These are phyloP conservation scores for Blastomussa wellsi DNA, from an alignment of 92 coral and sea anemone genomes.

Conservation along the genomic window DNA sequence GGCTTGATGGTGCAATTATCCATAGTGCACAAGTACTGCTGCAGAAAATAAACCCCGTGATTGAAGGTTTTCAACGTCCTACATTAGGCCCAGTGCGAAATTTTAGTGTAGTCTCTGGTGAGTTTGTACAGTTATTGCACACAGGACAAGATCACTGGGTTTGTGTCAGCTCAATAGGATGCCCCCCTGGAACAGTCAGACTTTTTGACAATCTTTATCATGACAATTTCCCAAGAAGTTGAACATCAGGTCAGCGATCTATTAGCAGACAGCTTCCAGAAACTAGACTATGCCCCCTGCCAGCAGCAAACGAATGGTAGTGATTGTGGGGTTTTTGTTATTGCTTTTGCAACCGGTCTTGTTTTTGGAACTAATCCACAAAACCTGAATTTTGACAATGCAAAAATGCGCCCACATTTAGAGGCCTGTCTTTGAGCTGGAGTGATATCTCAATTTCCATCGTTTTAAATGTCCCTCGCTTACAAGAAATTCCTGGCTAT, in stretches of 20 bases:
- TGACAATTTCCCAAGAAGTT: conserved; percentile 63
- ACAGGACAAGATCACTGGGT: no score
- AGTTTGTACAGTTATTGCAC: no score
- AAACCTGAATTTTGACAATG: no score
- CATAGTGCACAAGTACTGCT: conserved; percentile 22
- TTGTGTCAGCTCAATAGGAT: no score
- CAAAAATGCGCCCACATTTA: conserved; percentile 84
- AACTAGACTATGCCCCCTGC: conserved; percentile 52
- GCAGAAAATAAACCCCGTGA: conserved; percentile 13
- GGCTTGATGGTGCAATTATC: conserved; percentile 25
- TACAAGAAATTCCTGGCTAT: conserved; percentile 4
- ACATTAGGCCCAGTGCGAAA: no score
- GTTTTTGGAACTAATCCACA: no score
- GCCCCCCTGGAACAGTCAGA: no score
- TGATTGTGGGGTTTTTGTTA: no score
- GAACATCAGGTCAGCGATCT: conserved; percentile 61
- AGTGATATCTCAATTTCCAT: conserved; percentile 36
- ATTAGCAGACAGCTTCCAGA: conserved; percentile 44
- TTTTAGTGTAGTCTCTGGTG: no score
- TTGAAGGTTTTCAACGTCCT: conserved; percentile 26
- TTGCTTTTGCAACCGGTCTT: no score
- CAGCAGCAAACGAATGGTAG: conserved; percentile 77
- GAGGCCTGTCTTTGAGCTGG: conserved; percentile 63
- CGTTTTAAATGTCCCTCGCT: conserved; percentile 22
- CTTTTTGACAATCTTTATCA: conserved; percentile 70